Base-by-base conservation (phyloP, 2,113 vertebrate species). In the Xyrauchen texanus region DNA sequence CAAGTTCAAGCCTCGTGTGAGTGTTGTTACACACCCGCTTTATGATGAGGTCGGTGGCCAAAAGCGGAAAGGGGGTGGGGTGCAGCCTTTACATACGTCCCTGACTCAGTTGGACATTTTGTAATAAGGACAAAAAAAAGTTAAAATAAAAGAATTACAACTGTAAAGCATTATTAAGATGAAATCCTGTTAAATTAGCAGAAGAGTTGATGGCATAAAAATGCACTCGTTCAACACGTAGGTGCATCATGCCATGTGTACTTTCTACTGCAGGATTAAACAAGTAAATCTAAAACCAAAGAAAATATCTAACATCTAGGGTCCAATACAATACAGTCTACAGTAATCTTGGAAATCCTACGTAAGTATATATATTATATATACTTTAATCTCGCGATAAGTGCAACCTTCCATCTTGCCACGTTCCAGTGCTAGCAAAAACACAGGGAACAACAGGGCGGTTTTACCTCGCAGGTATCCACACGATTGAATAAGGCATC, bases 401-500 rank as follows among this genome's bases (percentile, higher is more conserved):
- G 3, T 64, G 11, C 13, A 10, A 68, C 65, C 85, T 85, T 85
- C 86, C 86, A 86, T 86, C 83, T 88, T 88, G 86, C 86, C 86
- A 88, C 86, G 86, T 88, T 88, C 86, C 76, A 85, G 72, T 16
- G 60, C 79, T 82, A 55, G n/a, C 53, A 47, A 34, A 66, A 34
- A 34, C 1, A 34, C 21, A 34, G 15, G 45, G 46, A 68, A 58
- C 34, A 42, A 66, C 34, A 55, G 71, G 86, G 81, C 83, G 85
- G 82, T 79, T 15, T 52, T 82, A 79, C 13, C 64, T 78, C 47
- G 75, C 67, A 63, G 77, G 74, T 68, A 83, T 86, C 85, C 86
- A 87, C 81, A 87, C 83, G 85, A 87, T 87, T 87, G 84, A 87
- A 86, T 86, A 74, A 86, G 68, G n/a, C 81, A 67, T 7, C 8